phyloP scores from a whole-genome alignment of 2,888 invertebrate species.

The Parelbella ahira region DNA sequence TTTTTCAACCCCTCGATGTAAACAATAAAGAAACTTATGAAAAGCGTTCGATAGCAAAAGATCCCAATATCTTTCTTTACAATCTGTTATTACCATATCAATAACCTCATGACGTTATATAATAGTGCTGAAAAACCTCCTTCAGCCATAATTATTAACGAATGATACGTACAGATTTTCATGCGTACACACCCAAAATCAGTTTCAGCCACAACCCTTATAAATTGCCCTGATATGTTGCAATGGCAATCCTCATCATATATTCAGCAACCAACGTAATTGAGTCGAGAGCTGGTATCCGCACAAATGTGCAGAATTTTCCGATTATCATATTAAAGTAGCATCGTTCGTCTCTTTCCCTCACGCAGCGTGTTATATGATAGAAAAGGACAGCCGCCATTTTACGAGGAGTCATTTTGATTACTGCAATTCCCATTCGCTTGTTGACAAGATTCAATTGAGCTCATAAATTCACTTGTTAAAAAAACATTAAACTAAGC shows the following conservation, averaged over 20 bases:
- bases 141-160: too few relatives aligned
- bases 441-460: conserved; percentile 21
- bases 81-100: too few relatives aligned
- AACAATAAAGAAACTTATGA: too few relatives aligned
- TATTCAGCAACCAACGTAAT: conserved; percentile 56
- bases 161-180: too few relatives aligned
- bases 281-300: conserved; percentile 41
- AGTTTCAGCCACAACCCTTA: conserved; percentile 29
- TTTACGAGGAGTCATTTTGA: conserved; percentile 5
- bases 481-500: too few relatives aligned
- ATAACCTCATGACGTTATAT: too few relatives aligned
- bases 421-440: conserved; percentile 32
- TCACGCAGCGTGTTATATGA: not conserved
- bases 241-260: conserved; percentile 54
- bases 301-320: conserved; percentile 60
- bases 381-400: not conserved
- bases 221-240: conserved; percentile 47
- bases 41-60: too few relatives aligned
- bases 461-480: conserved; percentile 1
- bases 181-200: conserved; percentile 27
- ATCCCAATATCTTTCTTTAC: too few relatives aligned
- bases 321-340: conserved; percentile 73
- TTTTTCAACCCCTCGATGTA: too few relatives aligned
- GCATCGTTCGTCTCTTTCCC: conserved; percentile 40
- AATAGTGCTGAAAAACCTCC: too few relatives aligned